These are phyloP conservation scores for Agrilus planipennis DNA, from an alignment of 1,140 invertebrate genomes.

Conservation along the genomic window DNA sequence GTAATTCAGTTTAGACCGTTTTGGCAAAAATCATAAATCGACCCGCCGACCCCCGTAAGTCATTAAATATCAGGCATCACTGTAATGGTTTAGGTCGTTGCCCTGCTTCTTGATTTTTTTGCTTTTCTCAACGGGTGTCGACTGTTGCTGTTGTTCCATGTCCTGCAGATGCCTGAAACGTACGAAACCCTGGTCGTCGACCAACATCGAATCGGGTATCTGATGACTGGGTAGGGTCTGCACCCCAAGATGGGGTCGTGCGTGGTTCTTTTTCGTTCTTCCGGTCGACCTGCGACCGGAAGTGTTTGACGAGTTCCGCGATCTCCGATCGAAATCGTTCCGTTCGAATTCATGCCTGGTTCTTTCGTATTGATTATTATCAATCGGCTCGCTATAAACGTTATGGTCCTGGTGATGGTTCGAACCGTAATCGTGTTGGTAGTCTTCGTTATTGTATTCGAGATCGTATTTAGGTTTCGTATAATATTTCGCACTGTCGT, in stretches of 20 bases:
- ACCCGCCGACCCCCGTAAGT: too few species aligned
- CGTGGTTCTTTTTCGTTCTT: conserved; percentile 22
- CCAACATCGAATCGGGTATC: conserved; percentile 47
- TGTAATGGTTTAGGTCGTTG: conserved; percentile 26
- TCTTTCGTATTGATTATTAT: conserved; percentile 32
- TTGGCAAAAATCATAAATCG: too few species aligned
- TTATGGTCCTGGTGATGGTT: conserved; percentile 23
- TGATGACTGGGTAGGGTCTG: conserved; percentile 29
- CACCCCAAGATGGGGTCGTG: conserved; percentile 26
- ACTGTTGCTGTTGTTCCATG: conserved; percentile 11
- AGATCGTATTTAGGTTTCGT: conserved; percentile 37
- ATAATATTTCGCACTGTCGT: conserved; percentile 42
- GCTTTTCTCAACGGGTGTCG: conserved; percentile 17
- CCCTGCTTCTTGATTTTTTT: conserved; percentile 19
- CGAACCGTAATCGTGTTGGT: conserved; percentile 34
- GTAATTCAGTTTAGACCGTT: too few species aligned
- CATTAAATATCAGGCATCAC: conserved; percentile 28
- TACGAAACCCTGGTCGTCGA: conserved; percentile 75
- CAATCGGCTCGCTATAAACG: conserved; percentile 30
- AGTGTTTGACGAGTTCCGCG: conserved; percentile 28
- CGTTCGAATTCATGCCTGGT: conserved; percentile 40
- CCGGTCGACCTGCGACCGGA: conserved; percentile 27
- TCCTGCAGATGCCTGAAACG: conserved; percentile 49
- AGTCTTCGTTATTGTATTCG: conserved; percentile 26
- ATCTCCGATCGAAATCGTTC: conserved; percentile 36